These are phyloP conservation scores for Cyprinodon tularosa DNA, from an alignment of 2,113 vertebrate genomes.

Conservation along the genomic window DNA sequence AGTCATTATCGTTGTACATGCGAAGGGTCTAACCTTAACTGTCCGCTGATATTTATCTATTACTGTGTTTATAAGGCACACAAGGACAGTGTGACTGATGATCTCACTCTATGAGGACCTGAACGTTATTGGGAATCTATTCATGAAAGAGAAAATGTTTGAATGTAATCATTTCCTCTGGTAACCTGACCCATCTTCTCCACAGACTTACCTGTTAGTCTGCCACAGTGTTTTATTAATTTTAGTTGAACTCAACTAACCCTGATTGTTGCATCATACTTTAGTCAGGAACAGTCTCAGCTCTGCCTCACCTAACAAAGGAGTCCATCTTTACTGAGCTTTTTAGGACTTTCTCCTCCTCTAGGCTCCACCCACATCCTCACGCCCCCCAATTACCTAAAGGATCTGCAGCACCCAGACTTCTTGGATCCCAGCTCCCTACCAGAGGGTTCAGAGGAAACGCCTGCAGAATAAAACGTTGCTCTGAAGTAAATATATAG, in stretches of 20 bases:
- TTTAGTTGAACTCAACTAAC: background rate
- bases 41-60: too few species aligned
- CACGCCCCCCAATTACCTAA: conserved; percentile 94
- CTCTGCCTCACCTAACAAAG: background rate
- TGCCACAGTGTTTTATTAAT: background rate
- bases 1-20: too few species aligned
- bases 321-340: conserved; percentile 16
- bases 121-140: background rate
- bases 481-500: conserved; percentile 46
- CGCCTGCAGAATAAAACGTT: conserved; percentile 48
- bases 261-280: background rate
- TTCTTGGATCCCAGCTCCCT: conserved; percentile 93
- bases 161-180: background rate
- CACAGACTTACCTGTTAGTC: too few species aligned
- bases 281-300: background rate
- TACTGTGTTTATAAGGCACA: background rate
- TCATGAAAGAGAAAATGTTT: background rate
- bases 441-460: conserved; percentile 83
- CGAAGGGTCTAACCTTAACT: too few species aligned
- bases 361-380: conserved; percentile 95
- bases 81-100: background rate
- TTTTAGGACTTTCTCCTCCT: conserved; percentile 80
- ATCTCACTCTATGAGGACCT: background rate
- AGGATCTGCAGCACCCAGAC: conserved; percentile 97
- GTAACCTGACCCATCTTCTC: background rate